phyloP scores from a whole-genome alignment of 2,797 vertebrate species.

The Euthynnus affinis region DNA sequence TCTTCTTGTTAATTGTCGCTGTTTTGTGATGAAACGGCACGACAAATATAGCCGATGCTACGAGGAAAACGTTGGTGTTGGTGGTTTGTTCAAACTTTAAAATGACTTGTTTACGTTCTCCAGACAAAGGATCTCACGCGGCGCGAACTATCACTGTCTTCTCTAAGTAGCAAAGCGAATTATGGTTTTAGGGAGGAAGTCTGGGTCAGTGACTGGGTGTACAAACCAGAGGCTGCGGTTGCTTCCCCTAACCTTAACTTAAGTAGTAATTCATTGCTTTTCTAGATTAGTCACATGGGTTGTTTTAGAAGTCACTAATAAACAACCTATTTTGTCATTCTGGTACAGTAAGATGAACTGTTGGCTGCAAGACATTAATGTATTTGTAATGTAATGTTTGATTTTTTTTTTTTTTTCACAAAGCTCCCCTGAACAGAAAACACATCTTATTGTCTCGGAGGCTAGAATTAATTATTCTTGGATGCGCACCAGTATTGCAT shows the following conservation, averaged over 20 bases:
- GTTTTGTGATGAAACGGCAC: constrained; percentile 25
- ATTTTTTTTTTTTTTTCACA: too few species aligned
- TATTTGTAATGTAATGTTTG: neutral
- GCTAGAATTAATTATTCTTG: constrained; percentile 39
- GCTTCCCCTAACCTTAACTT: neutral
- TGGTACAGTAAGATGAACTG: neutral
- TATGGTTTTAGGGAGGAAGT: neutral
- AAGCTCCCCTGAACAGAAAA: constrained; percentile 5
- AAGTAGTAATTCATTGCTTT: neutral
- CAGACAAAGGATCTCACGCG: constrained; percentile 1
- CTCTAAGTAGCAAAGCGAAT: neutral
- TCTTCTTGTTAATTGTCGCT: constrained; percentile 18
- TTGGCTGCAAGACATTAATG: neutral
- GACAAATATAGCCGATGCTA: constrained; percentile 7
- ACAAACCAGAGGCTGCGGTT: neutral
- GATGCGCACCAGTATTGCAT: constrained; percentile 21
- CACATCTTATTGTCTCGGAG: constrained; percentile 20
- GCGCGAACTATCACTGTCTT: neutral
- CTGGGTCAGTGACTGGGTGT: neutral
- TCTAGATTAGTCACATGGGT: neutral
- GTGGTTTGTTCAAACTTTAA: neutral
- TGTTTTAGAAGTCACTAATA: neutral
- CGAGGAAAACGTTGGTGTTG: neutral
- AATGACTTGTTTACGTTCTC: neutral
- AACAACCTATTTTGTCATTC: constrained; percentile 4